These are phyloP conservation scores for Lemur catta DNA, from an alignment of 2,797 vertebrate species.

Conservation along the genomic window DNA sequence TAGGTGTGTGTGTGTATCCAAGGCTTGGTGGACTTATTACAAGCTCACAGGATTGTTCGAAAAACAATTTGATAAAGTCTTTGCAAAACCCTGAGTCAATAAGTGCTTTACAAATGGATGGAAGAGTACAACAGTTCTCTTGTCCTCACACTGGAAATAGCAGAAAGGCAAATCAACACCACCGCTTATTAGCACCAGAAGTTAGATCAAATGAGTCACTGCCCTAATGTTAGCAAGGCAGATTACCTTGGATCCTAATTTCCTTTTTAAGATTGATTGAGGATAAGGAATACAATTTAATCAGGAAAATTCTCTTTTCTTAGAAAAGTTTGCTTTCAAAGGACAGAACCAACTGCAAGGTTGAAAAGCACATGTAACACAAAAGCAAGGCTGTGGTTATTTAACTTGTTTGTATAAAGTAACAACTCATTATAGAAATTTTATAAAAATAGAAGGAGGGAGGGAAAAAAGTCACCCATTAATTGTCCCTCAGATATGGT, in stretches of 20 bases:
- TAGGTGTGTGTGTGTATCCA: background rate
- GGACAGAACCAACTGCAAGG: background rate
- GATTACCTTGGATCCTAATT: background rate
- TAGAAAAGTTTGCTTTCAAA: conserved; percentile 19
- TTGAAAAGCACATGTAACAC: background rate
- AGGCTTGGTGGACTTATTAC: background rate
- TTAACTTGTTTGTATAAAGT: background rate
- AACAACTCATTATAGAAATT: background rate
- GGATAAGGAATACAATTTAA: background rate
- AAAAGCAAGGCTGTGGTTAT: conserved; percentile 12
- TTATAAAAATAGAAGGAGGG: background rate
- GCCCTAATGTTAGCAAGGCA: background rate
- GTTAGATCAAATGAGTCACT: background rate
- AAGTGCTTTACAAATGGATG: background rate
- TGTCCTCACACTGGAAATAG: background rate
- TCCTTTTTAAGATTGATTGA: conserved; percentile 34
- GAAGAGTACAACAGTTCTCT: conserved; percentile 6
- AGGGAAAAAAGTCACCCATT: background rate
- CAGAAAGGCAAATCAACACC: background rate
- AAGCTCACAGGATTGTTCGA: conserved; percentile 20
- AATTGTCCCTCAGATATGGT: background rate
- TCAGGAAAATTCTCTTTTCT: conserved; percentile 21
- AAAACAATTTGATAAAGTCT: conserved; percentile 43
- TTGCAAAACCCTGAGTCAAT: conserved; percentile 29
- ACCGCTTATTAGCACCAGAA: background rate